phyloP scores from a whole-genome alignment of 2,797 vertebrate genomes.

The Cyclopterus lumpus region DNA sequence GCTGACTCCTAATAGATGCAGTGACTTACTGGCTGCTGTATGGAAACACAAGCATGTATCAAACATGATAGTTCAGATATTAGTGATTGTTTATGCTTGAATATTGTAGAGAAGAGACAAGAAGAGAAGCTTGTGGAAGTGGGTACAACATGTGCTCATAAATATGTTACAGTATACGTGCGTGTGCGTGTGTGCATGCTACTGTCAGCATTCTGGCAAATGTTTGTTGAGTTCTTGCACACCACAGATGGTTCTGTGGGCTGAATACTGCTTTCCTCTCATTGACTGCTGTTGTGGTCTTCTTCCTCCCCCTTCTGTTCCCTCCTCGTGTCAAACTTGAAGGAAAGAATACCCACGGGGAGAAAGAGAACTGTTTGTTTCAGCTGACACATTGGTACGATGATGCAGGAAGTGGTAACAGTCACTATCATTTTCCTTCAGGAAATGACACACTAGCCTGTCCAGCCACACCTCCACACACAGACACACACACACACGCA shows the following conservation, averaged over 20 bases:
- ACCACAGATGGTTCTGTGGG: not conserved
- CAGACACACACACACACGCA: conserved; percentile 18
- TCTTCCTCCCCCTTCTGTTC: not conserved
- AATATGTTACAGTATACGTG: conserved; percentile 12
- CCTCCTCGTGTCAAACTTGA: not conserved
- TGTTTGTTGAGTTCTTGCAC: not conserved
- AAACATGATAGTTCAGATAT: conserved; percentile 1
- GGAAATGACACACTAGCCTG: conserved; percentile 54
- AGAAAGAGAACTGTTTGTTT: not conserved
- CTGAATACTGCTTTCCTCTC: not conserved
- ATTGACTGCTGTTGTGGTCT: not conserved
- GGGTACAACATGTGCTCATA: conserved; percentile 10
- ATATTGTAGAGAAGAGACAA: not conserved
- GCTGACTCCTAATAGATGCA: conserved; percentile 17
- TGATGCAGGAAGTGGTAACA: not conserved
- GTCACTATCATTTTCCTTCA: not conserved
- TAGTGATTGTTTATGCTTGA: not conserved
- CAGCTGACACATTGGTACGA: not conserved
- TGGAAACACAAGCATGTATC: not conserved
- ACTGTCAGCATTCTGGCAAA: not conserved
- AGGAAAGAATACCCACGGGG: not conserved
- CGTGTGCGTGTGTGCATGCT: conserved; percentile 34
- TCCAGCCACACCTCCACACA: conserved; percentile 23
- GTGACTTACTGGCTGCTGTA: conserved; percentile 1
- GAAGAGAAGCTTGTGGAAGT: not conserved